Conservation (phyloP, 2,113 vertebrate species). For the Heloderma charlesbogerti region DNA sequence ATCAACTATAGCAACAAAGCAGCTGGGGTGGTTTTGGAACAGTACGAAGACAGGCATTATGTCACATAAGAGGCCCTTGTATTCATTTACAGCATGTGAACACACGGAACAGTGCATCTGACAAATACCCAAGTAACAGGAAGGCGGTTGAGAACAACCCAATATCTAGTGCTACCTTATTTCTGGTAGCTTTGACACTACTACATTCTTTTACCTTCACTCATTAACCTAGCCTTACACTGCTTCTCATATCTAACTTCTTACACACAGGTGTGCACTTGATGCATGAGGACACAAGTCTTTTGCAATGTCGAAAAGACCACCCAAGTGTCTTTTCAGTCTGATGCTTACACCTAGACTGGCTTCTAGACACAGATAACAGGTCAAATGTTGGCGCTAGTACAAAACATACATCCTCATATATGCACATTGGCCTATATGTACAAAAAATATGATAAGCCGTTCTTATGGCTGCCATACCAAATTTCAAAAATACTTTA, state of each 20-base stretch:
- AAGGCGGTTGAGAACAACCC: not conserved
- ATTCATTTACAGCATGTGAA: not conserved
- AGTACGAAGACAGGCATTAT: slow-evolving; percentile 3
- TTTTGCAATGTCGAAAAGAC: not conserved
- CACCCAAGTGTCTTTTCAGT: not conserved
- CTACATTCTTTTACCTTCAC: not conserved
- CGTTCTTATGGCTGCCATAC: not conserved
- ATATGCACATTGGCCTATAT: not conserved
- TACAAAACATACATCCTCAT: not conserved
- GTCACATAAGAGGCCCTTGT: not conserved
- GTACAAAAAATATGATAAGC: not conserved
- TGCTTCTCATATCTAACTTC: not conserved
- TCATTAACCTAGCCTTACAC: not conserved
- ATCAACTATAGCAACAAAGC: slow-evolving; percentile 15
- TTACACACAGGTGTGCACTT: not conserved
- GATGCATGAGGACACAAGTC: not conserved
- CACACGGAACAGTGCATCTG: not conserved
- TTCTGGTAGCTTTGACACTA: not conserved
- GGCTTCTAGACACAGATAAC: not conserved
- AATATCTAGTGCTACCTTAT: not conserved
- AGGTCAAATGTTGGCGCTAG: not conserved
- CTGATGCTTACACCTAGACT: not conserved
- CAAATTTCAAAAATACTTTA: not conserved
- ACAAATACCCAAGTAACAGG: not conserved
- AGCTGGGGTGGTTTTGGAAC: slow-evolving; percentile 4